phyloP scores from a whole-genome alignment of 2,888 invertebrate species.

The Dryomyza anilis region DNA sequence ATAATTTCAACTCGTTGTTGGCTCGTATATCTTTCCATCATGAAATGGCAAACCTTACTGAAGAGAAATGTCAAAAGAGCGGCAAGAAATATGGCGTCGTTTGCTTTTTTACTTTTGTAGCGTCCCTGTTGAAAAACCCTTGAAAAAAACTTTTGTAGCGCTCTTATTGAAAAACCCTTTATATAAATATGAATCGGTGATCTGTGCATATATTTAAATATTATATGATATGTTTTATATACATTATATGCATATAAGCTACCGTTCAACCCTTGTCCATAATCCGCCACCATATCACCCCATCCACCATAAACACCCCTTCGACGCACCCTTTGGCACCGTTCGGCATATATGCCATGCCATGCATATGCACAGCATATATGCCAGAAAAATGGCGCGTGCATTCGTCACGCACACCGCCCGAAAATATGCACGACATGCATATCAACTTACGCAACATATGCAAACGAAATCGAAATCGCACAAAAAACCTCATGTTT shows the following conservation, averaged over 20 bases:
- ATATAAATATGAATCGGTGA: not conserved
- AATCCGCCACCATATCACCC: conserved; percentile 28
- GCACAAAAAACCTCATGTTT: not conserved
- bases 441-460: conserved; percentile 3
- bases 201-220: not conserved
- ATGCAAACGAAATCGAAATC: conserved; percentile 9
- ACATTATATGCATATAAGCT: no score
- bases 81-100: no score
- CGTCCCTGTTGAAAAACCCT: no score
- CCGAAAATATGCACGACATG: conserved; percentile 1
- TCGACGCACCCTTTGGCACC: conserved; percentile 15
- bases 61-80: no score
- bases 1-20: no score
- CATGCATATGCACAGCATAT: not conserved
- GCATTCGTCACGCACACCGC: not conserved
- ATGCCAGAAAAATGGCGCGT: conserved; percentile 15
- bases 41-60: no score
- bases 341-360: no score
- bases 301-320: conserved; percentile 6
- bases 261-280: conserved; percentile 33
- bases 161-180: not conserved
- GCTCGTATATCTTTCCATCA: no score
- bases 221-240: not conserved
- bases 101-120: not conserved
- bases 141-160: not conserved